These are phyloP conservation scores for Pseudoips prasinana DNA, from an alignment of 2,888 invertebrate genomes.

Conservation along the genomic window DNA sequence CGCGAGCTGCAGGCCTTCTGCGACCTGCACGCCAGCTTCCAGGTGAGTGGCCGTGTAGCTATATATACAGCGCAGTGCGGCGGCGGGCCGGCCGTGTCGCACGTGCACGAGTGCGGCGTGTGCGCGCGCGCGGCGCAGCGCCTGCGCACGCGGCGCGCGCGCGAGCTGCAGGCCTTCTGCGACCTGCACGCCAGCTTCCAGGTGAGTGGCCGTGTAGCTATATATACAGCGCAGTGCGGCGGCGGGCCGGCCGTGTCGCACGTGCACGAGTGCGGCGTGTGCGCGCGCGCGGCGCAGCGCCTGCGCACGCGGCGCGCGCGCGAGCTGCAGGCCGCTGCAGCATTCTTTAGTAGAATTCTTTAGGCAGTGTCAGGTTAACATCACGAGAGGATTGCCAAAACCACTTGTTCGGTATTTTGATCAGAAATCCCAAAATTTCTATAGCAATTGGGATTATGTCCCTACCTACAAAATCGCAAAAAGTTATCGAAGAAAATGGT, in stretches of 20 bases:
- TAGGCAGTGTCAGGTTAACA: too few relatives aligned
- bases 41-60: conserved; percentile 51
- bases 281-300: conserved; percentile 87
- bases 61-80: conserved; percentile 60
- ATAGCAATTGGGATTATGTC: too few relatives aligned
- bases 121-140: conserved; percentile 88
- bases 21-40: conserved; percentile 85
- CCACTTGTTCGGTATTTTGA: too few relatives aligned
- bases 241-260: conserved; percentile 93
- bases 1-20: conserved; percentile 88
- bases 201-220: conserved; percentile 93
- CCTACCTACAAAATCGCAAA: too few relatives aligned
- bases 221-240: too few relatives aligned
- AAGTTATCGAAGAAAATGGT: too few relatives aligned
- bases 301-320: conserved; percentile 84
- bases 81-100: conserved; percentile 92
- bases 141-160: conserved; percentile 80
- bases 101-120: conserved; percentile 88
- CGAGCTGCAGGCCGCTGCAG: conserved; percentile 88
- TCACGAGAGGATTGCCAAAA: too few relatives aligned
- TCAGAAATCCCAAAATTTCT: too few relatives aligned
- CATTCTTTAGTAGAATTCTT: too few relatives aligned
- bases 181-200: conserved; percentile 85
- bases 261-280: conserved; percentile 88
- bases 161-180: conserved; percentile 88